Base-by-base conservation (phyloP, 2,113 vertebrate species). In the Asarcornis scutulata region DNA sequence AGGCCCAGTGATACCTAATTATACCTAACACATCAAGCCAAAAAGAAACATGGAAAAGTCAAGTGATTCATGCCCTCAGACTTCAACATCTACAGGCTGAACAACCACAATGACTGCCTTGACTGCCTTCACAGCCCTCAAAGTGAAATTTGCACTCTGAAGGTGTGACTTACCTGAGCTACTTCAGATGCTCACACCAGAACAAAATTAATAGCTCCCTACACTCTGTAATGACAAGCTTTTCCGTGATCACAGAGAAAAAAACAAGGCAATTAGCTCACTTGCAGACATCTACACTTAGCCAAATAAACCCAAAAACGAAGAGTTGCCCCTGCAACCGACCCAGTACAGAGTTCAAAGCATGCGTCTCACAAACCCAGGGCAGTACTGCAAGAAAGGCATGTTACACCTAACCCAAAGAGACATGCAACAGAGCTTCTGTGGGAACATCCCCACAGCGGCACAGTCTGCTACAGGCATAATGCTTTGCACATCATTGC, bases 381-480 rank as follows among this genome's bases (percentile, higher is more conserved):
- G 52, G 58, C 62, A 78, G n/a, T 3, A 42, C 73, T 71, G 36
- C 21, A 26, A n/a, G 42, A 42, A 60, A 58, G 44, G 50, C 40
- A 60, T 1, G 0, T 18, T 17, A 26, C 0, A 0, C 48, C 62
- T 46, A 1, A 3, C n/a, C 46, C 9, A 0, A 9, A 17, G 20
- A 53, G 42, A 59, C 36, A 40, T 0, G 0, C 27, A 72, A 36
- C 31, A 71, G 42, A 72, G 34, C 31, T 88, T 18, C 66, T 14
- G 11, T 7, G 13, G 67, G 59, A 53, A 89, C 40, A 27, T 16
- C 15, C 64, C 11, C 0, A 0, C 62, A 32, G 36, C 9, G 12
- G 46, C 73, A 71, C 26, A 48, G 52, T 17, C n/a, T 9, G 1
- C 53, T 26, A 15, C 9, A 32, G 50, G 34, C 34, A 26, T 29